A percentile compares a stretch with the other conserved stretches of the same genome.
These are phyloP conservation scores for Callyntrura guangdongensis DNA, from an alignment of 2,888 invertebrate genomes.

Conservation along the genomic window DNA sequence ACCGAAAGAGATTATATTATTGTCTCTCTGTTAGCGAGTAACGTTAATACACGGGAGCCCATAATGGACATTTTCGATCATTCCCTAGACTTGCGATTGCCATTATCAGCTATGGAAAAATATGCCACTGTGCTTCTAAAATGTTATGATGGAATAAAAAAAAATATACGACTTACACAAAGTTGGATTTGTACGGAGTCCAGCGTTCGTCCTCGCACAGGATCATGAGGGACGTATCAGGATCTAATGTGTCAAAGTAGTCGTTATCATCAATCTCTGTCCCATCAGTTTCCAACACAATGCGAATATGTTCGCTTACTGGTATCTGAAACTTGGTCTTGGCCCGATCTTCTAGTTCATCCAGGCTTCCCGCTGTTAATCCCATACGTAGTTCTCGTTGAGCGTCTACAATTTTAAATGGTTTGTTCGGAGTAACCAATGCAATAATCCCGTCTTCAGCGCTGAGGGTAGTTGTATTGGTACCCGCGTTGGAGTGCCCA, in stretches of 20 bases:
- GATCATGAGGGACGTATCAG: constrained; percentile 93
- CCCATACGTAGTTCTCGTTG: constrained; percentile 93
- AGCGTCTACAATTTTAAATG: constrained; percentile 93
- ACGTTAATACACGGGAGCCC: no score
- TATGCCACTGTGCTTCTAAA: neutral
- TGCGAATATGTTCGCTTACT: constrained; percentile 86
- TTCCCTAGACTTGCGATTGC: no score
- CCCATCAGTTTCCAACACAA: constrained; percentile 96
- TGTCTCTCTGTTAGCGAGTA: neutral
- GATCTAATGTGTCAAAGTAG: constrained; percentile 96
- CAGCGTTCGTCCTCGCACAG: constrained; percentile 92
- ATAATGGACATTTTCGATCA: no score
- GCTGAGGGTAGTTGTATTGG: constrained; percentile 25
- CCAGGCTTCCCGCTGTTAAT: constrained; percentile 92
- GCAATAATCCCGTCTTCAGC: constrained; percentile 67
- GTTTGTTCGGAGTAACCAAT: constrained; percentile 85
- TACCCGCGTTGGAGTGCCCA: constrained; percentile 20
- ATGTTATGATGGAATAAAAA: neutral
- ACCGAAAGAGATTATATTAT: neutral
- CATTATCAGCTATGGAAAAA: neutral
- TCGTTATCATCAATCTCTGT: constrained; percentile 98
- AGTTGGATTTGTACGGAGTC: constrained; percentile 87
- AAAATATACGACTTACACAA: constrained; percentile 83
- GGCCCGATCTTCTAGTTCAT: constrained; percentile 87
- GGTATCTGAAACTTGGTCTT: constrained; percentile 81